phyloP scores from a whole-genome alignment of 2,113 vertebrate species.

The Heterotis niloticus region DNA sequence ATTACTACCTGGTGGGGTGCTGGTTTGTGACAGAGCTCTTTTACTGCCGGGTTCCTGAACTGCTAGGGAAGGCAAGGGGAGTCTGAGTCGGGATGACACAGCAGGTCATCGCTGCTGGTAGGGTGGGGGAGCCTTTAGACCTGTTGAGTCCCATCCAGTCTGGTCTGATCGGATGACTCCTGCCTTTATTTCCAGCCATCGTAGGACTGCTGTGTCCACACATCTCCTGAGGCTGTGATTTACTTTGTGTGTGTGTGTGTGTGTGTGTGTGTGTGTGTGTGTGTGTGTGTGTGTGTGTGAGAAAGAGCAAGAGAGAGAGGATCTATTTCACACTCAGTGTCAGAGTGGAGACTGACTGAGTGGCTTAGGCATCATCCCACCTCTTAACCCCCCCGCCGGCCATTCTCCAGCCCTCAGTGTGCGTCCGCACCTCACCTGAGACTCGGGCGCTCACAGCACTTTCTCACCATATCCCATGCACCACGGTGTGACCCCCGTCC shows the following conservation, averaged over 20 bases:
- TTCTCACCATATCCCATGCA: not conserved
- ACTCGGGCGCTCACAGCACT: not conserved
- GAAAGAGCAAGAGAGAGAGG: not conserved
- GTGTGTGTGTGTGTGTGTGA: not conserved
- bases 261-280: not conserved
- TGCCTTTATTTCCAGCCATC: not conserved
- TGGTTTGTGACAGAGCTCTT: not conserved
- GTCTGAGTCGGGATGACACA: no score
- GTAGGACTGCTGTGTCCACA: not conserved
- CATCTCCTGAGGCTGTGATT: not conserved
- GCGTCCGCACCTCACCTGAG: not conserved
- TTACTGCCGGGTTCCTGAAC: not conserved
- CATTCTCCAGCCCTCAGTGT: not conserved
- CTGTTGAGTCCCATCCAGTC: not conserved
- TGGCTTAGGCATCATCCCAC: conserved; percentile 24
- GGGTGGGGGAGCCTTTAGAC: no score
- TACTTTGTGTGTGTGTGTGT: conserved; percentile 19
- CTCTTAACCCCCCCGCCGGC: conserved; percentile 40
- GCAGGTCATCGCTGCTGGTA: no score
- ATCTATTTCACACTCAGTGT: not conserved
- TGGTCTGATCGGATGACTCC: not conserved
- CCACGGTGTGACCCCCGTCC: not conserved
- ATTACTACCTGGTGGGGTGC: not conserved
- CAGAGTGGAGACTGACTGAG: not conserved
- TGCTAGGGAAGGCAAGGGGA: no score